Evolutionary conservation across 2,113 vertebrate genomes (phyloP), one percentile per base, ranked within the genome.

Genomic region (Nothobranchius furzeri): DNA sequence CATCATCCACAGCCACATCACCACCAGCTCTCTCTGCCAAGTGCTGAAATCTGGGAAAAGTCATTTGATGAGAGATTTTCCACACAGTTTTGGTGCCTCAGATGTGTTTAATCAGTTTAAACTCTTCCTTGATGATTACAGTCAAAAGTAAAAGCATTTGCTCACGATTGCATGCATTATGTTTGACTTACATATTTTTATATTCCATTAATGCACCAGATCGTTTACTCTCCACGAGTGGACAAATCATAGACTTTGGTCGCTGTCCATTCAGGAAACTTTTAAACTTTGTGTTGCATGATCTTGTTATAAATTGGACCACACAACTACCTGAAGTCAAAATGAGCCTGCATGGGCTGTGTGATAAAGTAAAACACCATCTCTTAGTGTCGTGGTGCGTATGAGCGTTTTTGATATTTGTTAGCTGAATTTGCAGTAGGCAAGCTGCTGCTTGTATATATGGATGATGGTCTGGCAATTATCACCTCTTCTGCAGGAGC

Each of bases 381-480:
- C 36, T 64, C 46, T 17, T 36, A 62, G 60, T 75, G 57, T 54
- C 15, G 49, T 47, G 73, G 65, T 40, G 6, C 25, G 20, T 20
- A 35, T n/a, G 46, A 43, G 70, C 48, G 64, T 43, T 58, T 94
- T 93, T 79, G 89, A 84, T 93, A 95, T 95, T 94, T 90, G 94
- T 95, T 96, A 93, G 93, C 93, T 92, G 91, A 94, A 94, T 96
- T 96, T 95, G 92, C 90, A 85, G 87, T 84, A 87, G 94, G 92
- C 96, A 95, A 94, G 98, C 93, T 88, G 84, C 85, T 94, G 92
- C 97, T 92, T 88, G 96, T 84, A 89, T 70, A 61, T 89, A 78
- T 86, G 92, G 93, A 96, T 95, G 96, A 94, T 94, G 93, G 93
- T 94, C 93, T 93, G 92, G 79, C 95, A 96, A 99, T 99, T 98